Conservation (phyloP, 2,888 invertebrate genomes). For the Noctua comes region DNA sequence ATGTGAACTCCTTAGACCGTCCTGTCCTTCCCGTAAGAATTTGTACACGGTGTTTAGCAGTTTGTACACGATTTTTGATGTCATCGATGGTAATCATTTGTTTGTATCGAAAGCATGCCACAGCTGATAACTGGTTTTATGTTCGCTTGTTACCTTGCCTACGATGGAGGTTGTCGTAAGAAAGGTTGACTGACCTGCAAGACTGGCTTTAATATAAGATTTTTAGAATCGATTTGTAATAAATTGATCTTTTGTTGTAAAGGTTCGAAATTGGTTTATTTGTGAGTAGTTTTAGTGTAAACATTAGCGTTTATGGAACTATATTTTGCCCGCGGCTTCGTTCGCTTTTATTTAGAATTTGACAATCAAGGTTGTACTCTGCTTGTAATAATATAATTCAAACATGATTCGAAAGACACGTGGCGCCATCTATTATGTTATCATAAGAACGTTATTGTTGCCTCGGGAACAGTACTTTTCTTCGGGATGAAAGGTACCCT, state of each 20-base stretch:
- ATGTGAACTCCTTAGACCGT: slow-evolving; percentile 54
- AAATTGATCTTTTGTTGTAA: not conserved
- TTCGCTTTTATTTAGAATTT: too few relatives aligned
- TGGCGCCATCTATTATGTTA: too few relatives aligned
- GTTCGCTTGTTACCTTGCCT: slow-evolving; percentile 25
- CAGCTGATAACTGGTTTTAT: slow-evolving; percentile 57
- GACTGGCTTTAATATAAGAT: slow-evolving; percentile 25
- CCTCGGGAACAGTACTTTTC: too few relatives aligned
- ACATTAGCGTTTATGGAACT: too few relatives aligned
- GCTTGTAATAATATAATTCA: too few relatives aligned
- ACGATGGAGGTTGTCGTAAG: slow-evolving; percentile 23
- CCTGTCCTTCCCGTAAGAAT: slow-evolving; percentile 33
- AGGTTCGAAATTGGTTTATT: not conserved
- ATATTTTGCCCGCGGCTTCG: too few relatives aligned
- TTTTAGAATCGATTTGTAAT: not conserved
- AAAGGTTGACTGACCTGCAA: slow-evolving; percentile 49
- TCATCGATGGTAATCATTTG: slow-evolving; percentile 47
- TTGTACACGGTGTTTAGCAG: slow-evolving; percentile 41
- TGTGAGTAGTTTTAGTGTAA: too few relatives aligned
- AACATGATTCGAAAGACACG: too few relatives aligned
- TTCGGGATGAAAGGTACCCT: too few relatives aligned
- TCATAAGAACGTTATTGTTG: too few relatives aligned
- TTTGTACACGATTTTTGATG: slow-evolving; percentile 54
- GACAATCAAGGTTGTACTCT: too few relatives aligned
- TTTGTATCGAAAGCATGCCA: slow-evolving; percentile 33